These are phyloP conservation scores for Pammene fasciana DNA, from an alignment of 2,888 invertebrate species.

Conservation along the genomic window DNA sequence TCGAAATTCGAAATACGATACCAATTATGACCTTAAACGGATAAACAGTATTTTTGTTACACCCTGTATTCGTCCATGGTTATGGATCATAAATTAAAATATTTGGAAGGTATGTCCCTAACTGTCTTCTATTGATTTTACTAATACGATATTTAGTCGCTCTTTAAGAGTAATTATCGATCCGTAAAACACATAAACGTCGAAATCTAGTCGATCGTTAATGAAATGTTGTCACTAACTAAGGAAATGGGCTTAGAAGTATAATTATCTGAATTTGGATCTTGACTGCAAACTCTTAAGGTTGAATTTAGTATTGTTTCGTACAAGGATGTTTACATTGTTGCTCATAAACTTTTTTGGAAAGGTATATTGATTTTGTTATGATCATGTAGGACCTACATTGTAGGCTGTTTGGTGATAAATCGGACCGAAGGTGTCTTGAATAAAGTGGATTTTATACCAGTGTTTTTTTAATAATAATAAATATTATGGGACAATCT, in stretches of 20 bases:
- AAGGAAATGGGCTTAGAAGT: background rate
- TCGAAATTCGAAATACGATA: too few relatives aligned
- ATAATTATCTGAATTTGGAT: background rate
- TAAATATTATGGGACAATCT: too few relatives aligned
- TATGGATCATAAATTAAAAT: too few relatives aligned
- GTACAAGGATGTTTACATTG: background rate
- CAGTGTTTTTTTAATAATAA: too few relatives aligned
- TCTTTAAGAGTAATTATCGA: slow-evolving; percentile 10
- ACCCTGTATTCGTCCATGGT: background rate
- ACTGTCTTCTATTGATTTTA: slow-evolving; percentile 1
- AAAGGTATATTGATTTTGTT: slow-evolving; percentile 21
- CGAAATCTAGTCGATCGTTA: background rate
- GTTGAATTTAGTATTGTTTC: background rate
- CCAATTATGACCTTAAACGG: too few relatives aligned
- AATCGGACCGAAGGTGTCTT: background rate
- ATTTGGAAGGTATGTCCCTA: background rate
- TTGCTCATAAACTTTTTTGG: background rate
- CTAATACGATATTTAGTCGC: slow-evolving; percentile 4
- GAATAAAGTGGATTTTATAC: background rate
- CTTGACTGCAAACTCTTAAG: background rate
- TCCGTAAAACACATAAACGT: slow-evolving; percentile 18
- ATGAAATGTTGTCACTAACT: slow-evolving; percentile 20
- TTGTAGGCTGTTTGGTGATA: slow-evolving; percentile 3
- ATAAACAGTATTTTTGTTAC: too few relatives aligned
- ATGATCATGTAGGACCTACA: too few relatives aligned